Evolutionary conservation across 2,888 invertebrate species (phyloP), one percentile per base, ranked within the genome.

Genomic region (Drosophila conformis): DNA sequence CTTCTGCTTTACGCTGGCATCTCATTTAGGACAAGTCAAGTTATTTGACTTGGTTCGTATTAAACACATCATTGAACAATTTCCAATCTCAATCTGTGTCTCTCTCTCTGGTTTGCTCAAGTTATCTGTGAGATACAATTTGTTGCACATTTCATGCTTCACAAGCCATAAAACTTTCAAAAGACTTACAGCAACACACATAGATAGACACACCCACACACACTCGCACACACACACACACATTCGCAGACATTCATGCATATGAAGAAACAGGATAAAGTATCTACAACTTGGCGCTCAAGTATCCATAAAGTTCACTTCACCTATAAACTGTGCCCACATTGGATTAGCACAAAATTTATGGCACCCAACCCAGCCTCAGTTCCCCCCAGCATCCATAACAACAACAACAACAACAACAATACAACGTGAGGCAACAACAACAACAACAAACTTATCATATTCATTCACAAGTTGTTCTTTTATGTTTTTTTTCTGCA

Each of bases 231-330:
- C 33, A 21, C 15, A 21, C 36, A 35, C n/a, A 18, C 35, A 18
- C 18, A 6, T 6, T 10, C 29, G n/a, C 18, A 60, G 36, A 69
- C 62, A 69, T 57, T 76, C 64, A 77, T 80, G 81, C 81, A 80
- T 78, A 67, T 80, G 77, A 80, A 71, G 57, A 76, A 71, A 53
- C 21, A 40, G 40, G 33, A 61, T 61, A 71, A 74, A 82, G 83
- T 84, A 76, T 80, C 80, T 73, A 56, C 63, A 80, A 76, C 69
- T 80, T 80, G 76, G 66, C 60, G 70, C 74, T 84, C 72, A 88
- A 88, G 89, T 90, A 83, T 76, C 90, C 90, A 86, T 83, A 85
- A 85, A 90, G 85, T 85, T 90, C 89, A 71, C 78, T 80, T 90
- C 87, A 85, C 90, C 90, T 85, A 86, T 86, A 86, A 82, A 73